A percentile compares a stretch with the other conserved stretches of the same genome.
Evolutionary conservation across 2,797 vertebrate species (phyloP).

Genomic region (Natrix natrix): DNA sequence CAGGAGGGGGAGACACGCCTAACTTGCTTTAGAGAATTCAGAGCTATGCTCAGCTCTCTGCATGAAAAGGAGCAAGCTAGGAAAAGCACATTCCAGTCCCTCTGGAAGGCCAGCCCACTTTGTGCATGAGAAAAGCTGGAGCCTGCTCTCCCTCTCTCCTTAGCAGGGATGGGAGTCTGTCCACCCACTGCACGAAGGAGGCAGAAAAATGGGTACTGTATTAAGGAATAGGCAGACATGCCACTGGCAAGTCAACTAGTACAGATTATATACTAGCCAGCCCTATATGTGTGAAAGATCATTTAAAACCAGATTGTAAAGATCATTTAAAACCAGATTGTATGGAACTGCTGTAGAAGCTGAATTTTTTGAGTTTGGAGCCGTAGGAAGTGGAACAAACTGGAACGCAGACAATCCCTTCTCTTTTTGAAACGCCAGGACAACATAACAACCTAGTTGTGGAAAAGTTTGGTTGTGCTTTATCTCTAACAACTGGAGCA

Average conservation of each 20-base stretch:
- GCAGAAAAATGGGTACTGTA: neutral
- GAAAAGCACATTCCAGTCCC: constrained; percentile 19
- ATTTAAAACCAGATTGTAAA: neutral
- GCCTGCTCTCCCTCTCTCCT: neutral
- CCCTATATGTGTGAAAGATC: neutral
- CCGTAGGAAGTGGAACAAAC: neutral
- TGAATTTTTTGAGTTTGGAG: neutral
- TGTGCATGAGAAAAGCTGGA: constrained; percentile 27
- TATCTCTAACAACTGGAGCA: neutral
- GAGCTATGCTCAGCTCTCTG: neutral
- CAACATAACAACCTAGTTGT: neutral
- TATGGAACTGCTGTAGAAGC: neutral
- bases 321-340: neutral
- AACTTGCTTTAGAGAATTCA: neutral
- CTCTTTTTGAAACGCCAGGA: neutral
- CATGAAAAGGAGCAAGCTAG: neutral
- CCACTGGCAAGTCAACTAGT: neutral
- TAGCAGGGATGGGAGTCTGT: constrained; percentile 11
- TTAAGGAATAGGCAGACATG: neutral
- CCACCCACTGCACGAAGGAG: constrained; percentile 24
- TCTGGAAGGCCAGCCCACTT: constrained; percentile 12
- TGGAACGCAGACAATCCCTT: neutral
- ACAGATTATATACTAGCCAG: neutral
- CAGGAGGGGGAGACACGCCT: neutral
- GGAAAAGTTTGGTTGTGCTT: neutral